These are phyloP conservation scores for Netelia fuscicornis DNA, from an alignment of 2,888 invertebrate species.

Conservation along the genomic window DNA sequence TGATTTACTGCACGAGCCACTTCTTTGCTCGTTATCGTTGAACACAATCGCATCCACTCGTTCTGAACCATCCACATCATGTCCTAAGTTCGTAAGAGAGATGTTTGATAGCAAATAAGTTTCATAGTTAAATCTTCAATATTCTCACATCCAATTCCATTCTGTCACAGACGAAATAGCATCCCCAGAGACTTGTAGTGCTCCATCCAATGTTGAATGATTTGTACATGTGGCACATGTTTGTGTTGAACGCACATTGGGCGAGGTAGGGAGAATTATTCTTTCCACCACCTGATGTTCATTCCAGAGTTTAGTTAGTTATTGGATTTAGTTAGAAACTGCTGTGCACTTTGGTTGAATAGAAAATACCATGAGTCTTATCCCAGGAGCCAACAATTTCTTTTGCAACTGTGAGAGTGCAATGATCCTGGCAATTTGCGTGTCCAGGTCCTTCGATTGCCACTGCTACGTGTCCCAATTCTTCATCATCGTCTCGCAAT, in stretches of 20 bases:
- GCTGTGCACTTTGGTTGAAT: no score
- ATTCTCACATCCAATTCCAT: conserved; percentile 73
- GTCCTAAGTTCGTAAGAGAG: conserved; percentile 75
- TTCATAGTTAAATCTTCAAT: not conserved
- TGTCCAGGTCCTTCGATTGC: conserved; percentile 85
- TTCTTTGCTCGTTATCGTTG: conserved; percentile 78
- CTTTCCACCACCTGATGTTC: conserved; percentile 75
- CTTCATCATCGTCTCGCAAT: conserved; percentile 85
- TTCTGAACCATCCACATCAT: conserved; percentile 83
- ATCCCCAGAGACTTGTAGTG: conserved; percentile 86
- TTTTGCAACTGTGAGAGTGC: conserved; percentile 82
- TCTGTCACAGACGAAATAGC: conserved; percentile 83
- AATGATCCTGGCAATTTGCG: conserved; percentile 80
- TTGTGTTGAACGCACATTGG: conserved; percentile 71
- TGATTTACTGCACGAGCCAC: conserved; percentile 81
- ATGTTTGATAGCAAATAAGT: not conserved
- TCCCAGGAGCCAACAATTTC: conserved; percentile 85
- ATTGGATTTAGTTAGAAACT: no score
- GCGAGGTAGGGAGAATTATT: conserved; percentile 81
- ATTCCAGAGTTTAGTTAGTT: not conserved
- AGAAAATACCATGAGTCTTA: conserved; percentile 75
- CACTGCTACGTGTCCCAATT: conserved; percentile 84
- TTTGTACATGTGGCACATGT: conserved; percentile 84
- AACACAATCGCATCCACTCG: conserved; percentile 84
- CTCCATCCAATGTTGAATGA: conserved; percentile 85